These are phyloP conservation scores for Megaceryle maxima DNA, from an alignment of 2,113 vertebrate genomes.

Conservation along the genomic window DNA sequence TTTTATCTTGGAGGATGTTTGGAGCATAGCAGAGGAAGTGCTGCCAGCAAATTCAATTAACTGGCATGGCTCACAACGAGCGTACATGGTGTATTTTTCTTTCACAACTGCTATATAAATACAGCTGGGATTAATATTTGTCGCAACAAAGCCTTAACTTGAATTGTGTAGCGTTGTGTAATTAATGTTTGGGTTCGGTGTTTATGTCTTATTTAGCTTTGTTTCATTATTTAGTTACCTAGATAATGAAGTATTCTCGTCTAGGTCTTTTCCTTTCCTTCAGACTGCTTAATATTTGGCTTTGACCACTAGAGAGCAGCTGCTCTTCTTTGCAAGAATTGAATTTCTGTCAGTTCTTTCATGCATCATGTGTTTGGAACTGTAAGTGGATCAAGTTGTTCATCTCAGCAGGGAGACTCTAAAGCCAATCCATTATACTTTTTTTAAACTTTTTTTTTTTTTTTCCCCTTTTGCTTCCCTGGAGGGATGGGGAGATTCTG, in stretches of 20 bases:
- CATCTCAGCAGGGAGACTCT: conserved; percentile 76
- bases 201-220: conserved; percentile 55
- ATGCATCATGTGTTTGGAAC: conserved; percentile 81
- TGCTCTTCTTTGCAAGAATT: conserved; percentile 78
- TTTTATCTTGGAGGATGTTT: conserved; percentile 82
- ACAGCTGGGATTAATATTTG: conserved; percentile 82
- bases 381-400: conserved; percentile 82
- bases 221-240: conserved; percentile 58
- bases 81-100: conserved; percentile 62
- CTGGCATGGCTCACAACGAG: conserved; percentile 75
- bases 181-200: conserved; percentile 68
- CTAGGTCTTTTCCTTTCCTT: conserved; percentile 71
- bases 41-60: conserved; percentile 83
- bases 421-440: conserved; percentile 77
- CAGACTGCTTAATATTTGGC: conserved; percentile 75
- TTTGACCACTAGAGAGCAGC: conserved; percentile 80
- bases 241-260: conserved; percentile 68
- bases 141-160: conserved; percentile 73
- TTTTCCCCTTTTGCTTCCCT: background rate
- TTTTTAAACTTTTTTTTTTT: background rate
- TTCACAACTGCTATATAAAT: conserved; percentile 79
- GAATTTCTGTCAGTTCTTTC: conserved; percentile 81
- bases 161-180: conserved; percentile 60
- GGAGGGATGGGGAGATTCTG: conserved; percentile 31
- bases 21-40: conserved; percentile 75